Evolutionary conservation across 2,113 vertebrate genomes (phyloP).

Genomic region (Maccullochella peelii): DNA sequence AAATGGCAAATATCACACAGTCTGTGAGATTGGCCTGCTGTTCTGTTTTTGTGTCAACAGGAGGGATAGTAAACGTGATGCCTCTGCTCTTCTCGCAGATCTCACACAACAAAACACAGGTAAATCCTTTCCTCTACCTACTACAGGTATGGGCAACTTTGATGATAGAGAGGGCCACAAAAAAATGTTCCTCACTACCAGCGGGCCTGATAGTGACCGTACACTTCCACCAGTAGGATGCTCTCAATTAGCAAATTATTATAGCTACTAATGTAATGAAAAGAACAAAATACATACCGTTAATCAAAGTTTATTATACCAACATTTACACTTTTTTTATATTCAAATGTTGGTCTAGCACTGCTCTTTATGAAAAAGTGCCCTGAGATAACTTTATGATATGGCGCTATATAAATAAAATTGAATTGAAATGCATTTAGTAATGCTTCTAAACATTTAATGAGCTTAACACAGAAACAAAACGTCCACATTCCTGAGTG

Average conservation of each 20-base stretch:
- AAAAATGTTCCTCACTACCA: no score
- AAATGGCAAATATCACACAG: background rate
- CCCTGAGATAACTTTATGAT: no score
- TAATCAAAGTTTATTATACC: background rate
- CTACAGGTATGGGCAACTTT: no score
- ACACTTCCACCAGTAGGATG: no score
- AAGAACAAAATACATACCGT: no score
- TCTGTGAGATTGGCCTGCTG: slow-evolving; percentile 10
- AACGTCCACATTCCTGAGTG: background rate
- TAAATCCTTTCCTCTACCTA: slow-evolving; percentile 33
- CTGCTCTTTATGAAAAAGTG: no score
- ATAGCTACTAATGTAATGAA: background rate
- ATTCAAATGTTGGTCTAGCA: background rate
- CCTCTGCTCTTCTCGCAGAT: slow-evolving; percentile 83
- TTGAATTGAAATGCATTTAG: no score
- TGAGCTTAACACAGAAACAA: background rate
- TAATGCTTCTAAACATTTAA: background rate
- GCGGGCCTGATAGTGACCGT: no score
- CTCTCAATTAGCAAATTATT: background rate
- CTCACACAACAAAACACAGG: slow-evolving; percentile 79
- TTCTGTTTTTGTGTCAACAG: slow-evolving; percentile 61
- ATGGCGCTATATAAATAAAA: no score
- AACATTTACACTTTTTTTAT: background rate
- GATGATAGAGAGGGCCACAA: no score
- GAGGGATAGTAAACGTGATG: slow-evolving; percentile 84